Conservation (phyloP, 2,797 vertebrate species). For the Philypnodon macrostomus region DNA sequence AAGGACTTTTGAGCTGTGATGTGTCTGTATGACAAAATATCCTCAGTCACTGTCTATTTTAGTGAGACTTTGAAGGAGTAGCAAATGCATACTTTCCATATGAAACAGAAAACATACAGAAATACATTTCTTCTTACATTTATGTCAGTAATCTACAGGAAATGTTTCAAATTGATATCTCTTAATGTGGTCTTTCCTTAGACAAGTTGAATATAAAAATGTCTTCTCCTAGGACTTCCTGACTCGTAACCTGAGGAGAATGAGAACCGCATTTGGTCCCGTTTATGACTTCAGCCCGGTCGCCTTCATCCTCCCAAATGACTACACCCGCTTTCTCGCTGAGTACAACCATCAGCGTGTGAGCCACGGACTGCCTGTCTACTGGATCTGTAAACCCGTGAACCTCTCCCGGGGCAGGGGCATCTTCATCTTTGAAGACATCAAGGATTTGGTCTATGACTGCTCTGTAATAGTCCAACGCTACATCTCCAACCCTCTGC, state of each 20-base stretch:
- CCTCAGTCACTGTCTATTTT: too few relatives aligned
- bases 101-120: too few relatives aligned
- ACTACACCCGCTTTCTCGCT: slow-evolving; percentile 76
- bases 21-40: too few relatives aligned
- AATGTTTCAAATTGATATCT: too few relatives aligned
- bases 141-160: too few relatives aligned
- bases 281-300: slow-evolving; percentile 79
- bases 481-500: slow-evolving; percentile 79
- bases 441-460: slow-evolving; percentile 78
- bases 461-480: slow-evolving; percentile 77
- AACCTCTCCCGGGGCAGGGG: slow-evolving; percentile 79
- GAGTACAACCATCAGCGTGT: slow-evolving; percentile 69
- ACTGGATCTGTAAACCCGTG: slow-evolving; percentile 84
- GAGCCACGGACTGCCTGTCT: slow-evolving; percentile 27
- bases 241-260: slow-evolving; percentile 76
- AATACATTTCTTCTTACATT: too few relatives aligned
- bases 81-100: too few relatives aligned
- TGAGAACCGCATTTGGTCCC: slow-evolving; percentile 72
- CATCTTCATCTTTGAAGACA: slow-evolving; percentile 80
- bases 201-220: too few relatives aligned
- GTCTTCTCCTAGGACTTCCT: slow-evolving; percentile 65
- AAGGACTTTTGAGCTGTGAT: too few relatives aligned
- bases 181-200: too few relatives aligned
- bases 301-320: slow-evolving; percentile 78
- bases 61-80: too few relatives aligned